Base-by-base conservation (phyloP, 2,888 invertebrate species). In the Dicroscelio sp. region DNA sequence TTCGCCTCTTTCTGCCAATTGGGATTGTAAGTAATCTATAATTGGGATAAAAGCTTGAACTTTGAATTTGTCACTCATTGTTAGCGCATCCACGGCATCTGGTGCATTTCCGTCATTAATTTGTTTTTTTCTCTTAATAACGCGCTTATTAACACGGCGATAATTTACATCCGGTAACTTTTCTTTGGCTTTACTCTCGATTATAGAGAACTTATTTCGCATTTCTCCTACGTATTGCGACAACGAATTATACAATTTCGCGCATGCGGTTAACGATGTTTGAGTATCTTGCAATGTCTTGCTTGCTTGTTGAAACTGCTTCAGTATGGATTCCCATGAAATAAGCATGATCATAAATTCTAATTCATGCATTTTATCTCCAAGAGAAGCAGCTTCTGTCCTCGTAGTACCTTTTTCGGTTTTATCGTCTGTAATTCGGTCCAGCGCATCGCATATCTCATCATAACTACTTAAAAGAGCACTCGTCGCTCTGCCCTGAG, bases 11-110 rank as follows among this genome's bases (percentile, higher is more conserved):
- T 67, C 79, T 85, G 88, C 76, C 86, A 80, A 80, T 63, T 73
- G 43, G 20, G 38, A 43, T 73, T 83, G 20, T 14, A 90, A 63
- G 31, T 35, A 79, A 60, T 85, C 88, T 60, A 88, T 90, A 0
- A 86, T 90, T 10, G 69, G 58, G 63, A 82, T 35, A 82, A 83
- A 90, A 17, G 83, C 63, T 30, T 71, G 71, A 67, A 90, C 43
- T 0, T 69, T 33, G 75, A 89, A 85, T 85, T 89, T 89, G 33
- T 89, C 85, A n/a, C n/a, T n/a, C n/a, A n/a, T n/a, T n/a, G n/a
- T n/a, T n/a, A n/a, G n/a, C n/a, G n/a, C n/a, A n/a, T n/a, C n/a
- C n/a, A n/a, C n/a, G n/a, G n/a, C n/a, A n/a, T 69, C 20, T 55
- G 55, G 30, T 55, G 52, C 31, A 31, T 55, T 30, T 31, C 82